phyloP scores from a whole-genome alignment of 2,797 vertebrate genomes.

The Anableps anableps region DNA sequence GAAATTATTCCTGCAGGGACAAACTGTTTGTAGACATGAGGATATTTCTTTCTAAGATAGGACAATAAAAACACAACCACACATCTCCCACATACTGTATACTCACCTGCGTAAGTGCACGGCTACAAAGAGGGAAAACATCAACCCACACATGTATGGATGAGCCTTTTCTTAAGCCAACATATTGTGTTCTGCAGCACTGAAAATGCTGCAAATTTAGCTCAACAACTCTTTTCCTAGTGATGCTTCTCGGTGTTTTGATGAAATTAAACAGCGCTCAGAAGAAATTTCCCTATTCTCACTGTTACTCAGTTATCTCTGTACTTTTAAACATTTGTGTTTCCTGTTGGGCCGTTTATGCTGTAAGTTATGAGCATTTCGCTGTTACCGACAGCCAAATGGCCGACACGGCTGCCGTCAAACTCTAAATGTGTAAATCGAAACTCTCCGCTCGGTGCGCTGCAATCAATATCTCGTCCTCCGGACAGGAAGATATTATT shows the following conservation, averaged over 20 bases:
- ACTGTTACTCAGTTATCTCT: not conserved
- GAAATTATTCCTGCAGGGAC: not conserved
- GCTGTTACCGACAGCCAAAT: conserved; percentile 66
- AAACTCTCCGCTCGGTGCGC: conserved; percentile 56
- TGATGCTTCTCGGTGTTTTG: conserved; percentile 8
- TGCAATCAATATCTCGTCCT: conserved; percentile 71
- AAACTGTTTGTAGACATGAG: not conserved
- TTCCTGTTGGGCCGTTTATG: conserved; percentile 51
- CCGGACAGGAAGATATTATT: conserved; percentile 72
- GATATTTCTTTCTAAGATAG: conserved; percentile 15
- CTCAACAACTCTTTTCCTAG: conserved; percentile 11
- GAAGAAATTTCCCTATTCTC: not conserved
- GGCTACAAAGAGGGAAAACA: conserved; percentile 24
- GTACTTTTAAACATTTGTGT: conserved; percentile 11
- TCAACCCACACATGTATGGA: conserved; percentile 34
- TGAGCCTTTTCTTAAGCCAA: conserved; percentile 20
- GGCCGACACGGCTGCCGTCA: conserved; percentile 65
- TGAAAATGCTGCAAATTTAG: conserved; percentile 13
- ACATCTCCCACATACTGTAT: conserved; percentile 33
- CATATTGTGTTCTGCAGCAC: conserved; percentile 11
- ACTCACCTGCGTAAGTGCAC: conserved; percentile 29
- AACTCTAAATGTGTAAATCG: conserved; percentile 76
- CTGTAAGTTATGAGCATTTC: conserved; percentile 69
- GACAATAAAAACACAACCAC: conserved; percentile 15
- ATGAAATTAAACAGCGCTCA: conserved; percentile 20